These are phyloP conservation scores for Thymelicus acteon DNA, from an alignment of 2,888 invertebrate species.

Conservation along the genomic window DNA sequence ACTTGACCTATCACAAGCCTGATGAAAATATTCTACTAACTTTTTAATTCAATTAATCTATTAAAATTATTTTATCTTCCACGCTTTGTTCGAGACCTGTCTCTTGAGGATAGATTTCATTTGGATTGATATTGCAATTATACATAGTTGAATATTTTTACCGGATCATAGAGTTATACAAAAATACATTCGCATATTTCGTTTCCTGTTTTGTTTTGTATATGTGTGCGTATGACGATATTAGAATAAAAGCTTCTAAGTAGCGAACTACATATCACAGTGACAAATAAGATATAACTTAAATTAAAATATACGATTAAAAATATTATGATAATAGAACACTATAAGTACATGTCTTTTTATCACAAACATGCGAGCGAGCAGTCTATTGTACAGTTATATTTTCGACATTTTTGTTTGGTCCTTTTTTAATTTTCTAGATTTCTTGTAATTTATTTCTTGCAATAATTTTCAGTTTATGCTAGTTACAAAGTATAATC, in stretches of 20 bases:
- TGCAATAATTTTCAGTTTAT: conserved; percentile 26
- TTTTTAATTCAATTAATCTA: too few species aligned
- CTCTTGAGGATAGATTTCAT: not conserved
- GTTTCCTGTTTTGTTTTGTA: conserved; percentile 20
- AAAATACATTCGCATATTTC: conserved; percentile 29
- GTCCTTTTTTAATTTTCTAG: conserved; percentile 11
- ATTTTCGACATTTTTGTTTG: conserved; percentile 21
- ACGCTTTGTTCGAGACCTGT: too few species aligned
- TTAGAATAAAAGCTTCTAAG: conserved; percentile 56
- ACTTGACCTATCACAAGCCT: conserved; percentile 15
- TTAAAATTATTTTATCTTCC: too few species aligned
- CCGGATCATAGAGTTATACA: conserved; percentile 48
- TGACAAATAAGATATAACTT: conserved; percentile 71
- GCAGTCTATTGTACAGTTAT: conserved; percentile 6
- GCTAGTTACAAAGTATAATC: conserved; percentile 16
- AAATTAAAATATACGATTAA: conserved; percentile 14
- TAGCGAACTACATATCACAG: conserved; percentile 72
- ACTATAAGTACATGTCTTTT: conserved; percentile 52
- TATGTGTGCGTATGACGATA: conserved; percentile 42
- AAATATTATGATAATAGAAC: conserved; percentile 34
- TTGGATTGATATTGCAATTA: not conserved
- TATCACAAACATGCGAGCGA: conserved; percentile 22
- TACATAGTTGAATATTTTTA: not conserved
- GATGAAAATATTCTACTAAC: conserved; percentile 17
- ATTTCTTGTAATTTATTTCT: conserved; percentile 15